These are phyloP conservation scores for Polylopha cassiicola DNA, from an alignment of 2,888 invertebrate genomes.

Conservation along the genomic window DNA sequence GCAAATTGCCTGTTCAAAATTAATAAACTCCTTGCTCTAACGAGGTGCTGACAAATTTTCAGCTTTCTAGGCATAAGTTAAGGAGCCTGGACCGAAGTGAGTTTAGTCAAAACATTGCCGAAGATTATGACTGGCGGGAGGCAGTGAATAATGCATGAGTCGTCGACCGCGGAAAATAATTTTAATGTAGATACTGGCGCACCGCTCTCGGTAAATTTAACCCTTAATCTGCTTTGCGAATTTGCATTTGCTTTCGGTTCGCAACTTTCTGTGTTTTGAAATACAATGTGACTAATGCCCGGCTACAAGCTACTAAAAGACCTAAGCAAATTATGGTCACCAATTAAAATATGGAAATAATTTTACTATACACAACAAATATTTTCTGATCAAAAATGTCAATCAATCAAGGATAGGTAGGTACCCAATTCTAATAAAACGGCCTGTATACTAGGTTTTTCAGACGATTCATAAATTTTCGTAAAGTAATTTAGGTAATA, in stretches of 20 bases:
- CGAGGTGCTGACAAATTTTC: constrained; percentile 4
- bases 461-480: too few relatives aligned
- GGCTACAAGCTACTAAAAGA: background rate
- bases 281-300: constrained; percentile 3
- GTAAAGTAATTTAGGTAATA: too few relatives aligned
- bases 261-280: constrained; percentile 8
- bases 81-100: background rate
- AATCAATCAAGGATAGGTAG: too few relatives aligned
- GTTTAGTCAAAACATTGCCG: constrained; percentile 15
- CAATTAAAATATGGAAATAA: too few relatives aligned
- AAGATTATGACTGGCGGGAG: constrained; percentile 32
- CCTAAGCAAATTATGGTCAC: too few relatives aligned
- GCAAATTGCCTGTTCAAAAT: constrained; percentile 14
- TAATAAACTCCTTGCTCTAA: constrained; percentile 10
- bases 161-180: constrained; percentile 37
- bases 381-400: too few relatives aligned
- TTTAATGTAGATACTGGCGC: constrained; percentile 30
- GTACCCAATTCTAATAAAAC: too few relatives aligned
- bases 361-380: too few relatives aligned
- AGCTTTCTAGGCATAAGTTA: background rate
- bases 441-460: too few relatives aligned
- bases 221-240: constrained; percentile 28
- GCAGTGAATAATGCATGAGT: constrained; percentile 46
- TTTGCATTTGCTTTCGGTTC: constrained; percentile 21
- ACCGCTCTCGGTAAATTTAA: constrained; percentile 19